phyloP scores from a whole-genome alignment of 2,888 invertebrate genomes.

The Zhuqinia jingwanae region DNA sequence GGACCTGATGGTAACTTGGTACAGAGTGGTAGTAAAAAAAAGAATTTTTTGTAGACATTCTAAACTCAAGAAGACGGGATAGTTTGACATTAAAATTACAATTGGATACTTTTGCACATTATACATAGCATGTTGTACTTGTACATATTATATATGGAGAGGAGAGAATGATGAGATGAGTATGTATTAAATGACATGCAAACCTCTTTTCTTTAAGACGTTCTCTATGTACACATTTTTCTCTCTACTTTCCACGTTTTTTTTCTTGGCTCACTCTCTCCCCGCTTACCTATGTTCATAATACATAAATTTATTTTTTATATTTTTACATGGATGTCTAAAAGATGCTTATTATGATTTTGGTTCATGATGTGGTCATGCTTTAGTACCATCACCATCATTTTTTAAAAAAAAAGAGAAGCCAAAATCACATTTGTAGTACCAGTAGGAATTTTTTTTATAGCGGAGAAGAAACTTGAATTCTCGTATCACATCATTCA shows the following conservation, averaged over 20 bases:
- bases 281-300: background rate
- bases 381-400: constrained; percentile 18
- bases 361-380: constrained; percentile 46
- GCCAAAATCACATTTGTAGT: constrained; percentile 39
- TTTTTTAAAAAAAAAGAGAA: constrained; percentile 26
- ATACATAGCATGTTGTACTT: background rate
- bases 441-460: constrained; percentile 11
- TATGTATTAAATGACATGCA: constrained; percentile 62
- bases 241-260: background rate
- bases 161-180: constrained; percentile 22
- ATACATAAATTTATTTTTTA: constrained; percentile 23
- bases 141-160: constrained; percentile 1
- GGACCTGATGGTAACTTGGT: constrained; percentile 56
- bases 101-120: constrained; percentile 41
- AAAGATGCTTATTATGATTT: constrained; percentile 54
- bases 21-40: constrained; percentile 3
- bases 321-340: constrained; percentile 33
- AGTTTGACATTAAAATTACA: constrained; percentile 43
- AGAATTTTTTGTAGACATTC: constrained; percentile 23
- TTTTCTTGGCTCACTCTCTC: constrained; percentile 13
- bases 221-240: background rate
- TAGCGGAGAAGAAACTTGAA: constrained; percentile 35
- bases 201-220: constrained; percentile 17
- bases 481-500: constrained; percentile 46
- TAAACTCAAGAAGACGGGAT: background rate